Conservation (phyloP, 2,113 vertebrate genomes). For the Arvicanthis niloticus region DNA sequence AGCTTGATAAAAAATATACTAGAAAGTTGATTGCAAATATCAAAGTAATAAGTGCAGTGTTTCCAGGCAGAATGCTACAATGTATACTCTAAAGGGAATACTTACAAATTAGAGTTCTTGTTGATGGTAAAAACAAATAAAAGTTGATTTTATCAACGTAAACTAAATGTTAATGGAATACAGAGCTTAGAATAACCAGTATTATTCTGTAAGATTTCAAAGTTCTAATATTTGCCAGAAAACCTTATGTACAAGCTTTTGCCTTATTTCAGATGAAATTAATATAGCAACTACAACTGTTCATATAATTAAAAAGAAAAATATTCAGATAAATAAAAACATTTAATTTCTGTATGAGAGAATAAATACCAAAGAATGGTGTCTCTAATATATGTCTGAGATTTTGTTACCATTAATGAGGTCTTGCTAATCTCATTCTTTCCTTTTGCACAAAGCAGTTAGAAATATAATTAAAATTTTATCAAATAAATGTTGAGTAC, state of each 20-base stretch:
- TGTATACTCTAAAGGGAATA: not conserved
- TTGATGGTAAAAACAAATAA: not conserved
- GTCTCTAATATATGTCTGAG: not conserved
- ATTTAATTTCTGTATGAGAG: not conserved
- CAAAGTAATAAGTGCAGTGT: not conserved
- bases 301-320: not conserved
- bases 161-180: slow-evolving; percentile 11
- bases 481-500: slow-evolving; percentile 23
- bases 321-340: not conserved
- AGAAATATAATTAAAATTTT: slow-evolving; percentile 59
- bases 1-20: not conserved
- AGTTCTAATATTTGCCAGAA: not conserved
- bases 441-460: not conserved
- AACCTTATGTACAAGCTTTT: not conserved
- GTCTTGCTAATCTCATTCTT: not conserved
- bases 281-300: not conserved
- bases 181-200: not conserved
- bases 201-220: not conserved
- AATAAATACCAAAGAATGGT: not conserved
- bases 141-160: not conserved
- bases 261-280: not conserved
- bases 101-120: not conserved
- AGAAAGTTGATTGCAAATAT: not conserved
- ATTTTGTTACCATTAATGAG: slow-evolving; percentile 37
- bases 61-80: not conserved